A percentile compares a stretch with the other conserved stretches of the same genome.
phyloP scores from a whole-genome alignment of 1,140 invertebrate species.

The Trissolcus basalis region DNA sequence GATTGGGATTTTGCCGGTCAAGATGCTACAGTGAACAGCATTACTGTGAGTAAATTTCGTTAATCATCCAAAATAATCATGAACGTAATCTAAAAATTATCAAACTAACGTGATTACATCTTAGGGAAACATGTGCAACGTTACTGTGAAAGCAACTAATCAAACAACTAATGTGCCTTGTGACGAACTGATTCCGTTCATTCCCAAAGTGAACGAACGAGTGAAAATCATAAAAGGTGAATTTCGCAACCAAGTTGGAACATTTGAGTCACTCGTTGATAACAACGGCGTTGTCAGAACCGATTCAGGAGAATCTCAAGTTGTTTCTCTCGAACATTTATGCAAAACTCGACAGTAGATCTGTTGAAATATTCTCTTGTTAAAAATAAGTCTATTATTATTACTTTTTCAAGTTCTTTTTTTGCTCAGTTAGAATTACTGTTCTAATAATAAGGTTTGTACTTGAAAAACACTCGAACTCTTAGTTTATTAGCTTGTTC shows the following conservation, averaged over 20 bases:
- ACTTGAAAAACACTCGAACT: too few species aligned
- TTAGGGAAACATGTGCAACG: not conserved
- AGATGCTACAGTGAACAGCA: constrained; percentile 89
- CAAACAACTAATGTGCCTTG: not conserved
- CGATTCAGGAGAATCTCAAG: not conserved
- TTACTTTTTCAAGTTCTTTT: too few species aligned
- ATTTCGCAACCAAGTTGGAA: not conserved
- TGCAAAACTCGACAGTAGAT: too few species aligned
- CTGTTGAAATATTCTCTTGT: too few species aligned
- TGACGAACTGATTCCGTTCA: not conserved
- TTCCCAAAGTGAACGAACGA: not conserved
- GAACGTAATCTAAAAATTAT: not conserved
- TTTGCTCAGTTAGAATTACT: too few species aligned
- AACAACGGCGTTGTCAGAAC: not conserved
- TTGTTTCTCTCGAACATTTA: not conserved
- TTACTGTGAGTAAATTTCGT: constrained; percentile 80
- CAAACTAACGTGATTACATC: not conserved
- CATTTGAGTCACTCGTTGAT: not conserved
- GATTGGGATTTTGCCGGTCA: constrained; percentile 90
- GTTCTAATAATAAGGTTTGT: too few species aligned
- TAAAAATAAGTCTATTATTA: too few species aligned
- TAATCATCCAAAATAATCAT: not conserved
- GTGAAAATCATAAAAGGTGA: constrained; percentile 3
- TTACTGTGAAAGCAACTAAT: not conserved
- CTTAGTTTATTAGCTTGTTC: too few species aligned